Conservation (phyloP, 2,113 vertebrate genomes). For the Geococcyx californianus region DNA sequence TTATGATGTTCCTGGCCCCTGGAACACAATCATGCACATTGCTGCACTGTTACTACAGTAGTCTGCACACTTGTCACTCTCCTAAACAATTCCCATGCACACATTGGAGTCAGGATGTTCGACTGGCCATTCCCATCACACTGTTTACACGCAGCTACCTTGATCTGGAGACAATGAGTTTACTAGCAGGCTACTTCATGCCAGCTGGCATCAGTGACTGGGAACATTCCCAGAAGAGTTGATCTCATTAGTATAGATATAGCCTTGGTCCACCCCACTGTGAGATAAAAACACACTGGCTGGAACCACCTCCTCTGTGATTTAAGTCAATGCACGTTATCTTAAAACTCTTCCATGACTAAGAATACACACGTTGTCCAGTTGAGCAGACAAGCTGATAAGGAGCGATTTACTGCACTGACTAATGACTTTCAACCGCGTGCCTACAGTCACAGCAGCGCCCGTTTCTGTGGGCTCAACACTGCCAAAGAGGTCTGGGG, state of each 20-base stretch:
- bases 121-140: background rate
- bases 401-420: background rate
- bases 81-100: background rate
- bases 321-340: background rate
- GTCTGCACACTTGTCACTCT: background rate
- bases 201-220: constrained; percentile 36
- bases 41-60: background rate
- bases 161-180: background rate
- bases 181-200: background rate
- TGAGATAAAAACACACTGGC: background rate
- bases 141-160: background rate
- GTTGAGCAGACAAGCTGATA: background rate
- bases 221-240: constrained; percentile 26
- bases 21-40: background rate
- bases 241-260: constrained; percentile 29
- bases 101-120: background rate
- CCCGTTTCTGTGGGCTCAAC: background rate
- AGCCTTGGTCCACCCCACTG: background rate
- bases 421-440: background rate
- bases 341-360: background rate
- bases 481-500: background rate
- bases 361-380: background rate
- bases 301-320: background rate
- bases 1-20: background rate
- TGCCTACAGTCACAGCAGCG: background rate